Base-by-base conservation (phyloP, 92 coral and sea anemone genomes). In the Plumapathes pennacea region DNA sequence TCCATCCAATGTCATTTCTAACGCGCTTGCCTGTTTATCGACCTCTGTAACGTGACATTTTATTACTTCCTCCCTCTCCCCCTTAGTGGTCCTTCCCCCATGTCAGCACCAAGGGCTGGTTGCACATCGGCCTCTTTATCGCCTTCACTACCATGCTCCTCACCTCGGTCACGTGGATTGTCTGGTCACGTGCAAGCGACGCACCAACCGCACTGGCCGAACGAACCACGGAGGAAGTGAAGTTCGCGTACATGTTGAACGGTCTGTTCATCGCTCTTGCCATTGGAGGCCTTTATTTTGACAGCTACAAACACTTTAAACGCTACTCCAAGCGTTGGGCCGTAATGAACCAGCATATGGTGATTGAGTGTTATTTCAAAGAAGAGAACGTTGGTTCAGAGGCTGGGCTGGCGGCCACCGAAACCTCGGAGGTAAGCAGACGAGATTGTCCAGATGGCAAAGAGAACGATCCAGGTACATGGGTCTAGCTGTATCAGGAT, bases 31-130 rank as follows among this genome's bases (percentile, higher is more conserved):
- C n/a, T n/a, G n/a, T n/a, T n/a, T n/a, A n/a, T n/a, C n/a, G n/a
- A n/a, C n/a, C n/a, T n/a, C n/a, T n/a, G n/a, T n/a, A n/a, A n/a
- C n/a, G n/a, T n/a, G n/a, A n/a, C n/a, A 3, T 13, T 38, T 19
- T 57, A 11, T 25, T 12, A 3, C 10, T 0, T 43, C 26, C 10
- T 20, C 23, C 14, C 29, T 15, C 62, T 60, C 9, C 17, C 14
- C 38, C 38, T 0, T 54, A 90, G 97, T 92, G 98, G 98, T 77
- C 72, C 36, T 88, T 92, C 29, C 98, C 98, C 27, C 86, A 82
- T 62, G 83, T 92, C 12, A 89, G 98, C 50, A 84, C 98, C 4
- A 92, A 92, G 62, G 98, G 98, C 21, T 92, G 95, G 94, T 85
- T 88, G 1, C 95, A 92, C 38, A 72, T 92, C 44, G 89, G 86